phyloP scores from a whole-genome alignment of 2,888 invertebrate genomes.

The Pristionchus mayeri region DNA sequence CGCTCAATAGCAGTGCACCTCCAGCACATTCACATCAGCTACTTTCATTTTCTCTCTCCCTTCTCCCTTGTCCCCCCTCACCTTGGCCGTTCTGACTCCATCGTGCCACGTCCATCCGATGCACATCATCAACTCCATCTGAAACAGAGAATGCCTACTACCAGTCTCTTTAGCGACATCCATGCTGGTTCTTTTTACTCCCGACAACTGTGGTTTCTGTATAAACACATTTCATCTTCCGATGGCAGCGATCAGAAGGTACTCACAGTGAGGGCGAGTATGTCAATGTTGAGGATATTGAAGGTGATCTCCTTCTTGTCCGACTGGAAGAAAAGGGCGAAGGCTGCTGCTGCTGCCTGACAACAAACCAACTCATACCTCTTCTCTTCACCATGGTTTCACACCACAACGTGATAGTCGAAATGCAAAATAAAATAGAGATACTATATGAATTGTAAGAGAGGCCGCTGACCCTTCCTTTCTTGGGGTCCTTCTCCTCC shows the following conservation, averaged over 20 bases:
- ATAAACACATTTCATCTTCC: too few species aligned
- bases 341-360: constrained; percentile 35
- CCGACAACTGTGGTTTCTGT: too few species aligned
- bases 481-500: constrained; percentile 47
- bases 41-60: not conserved
- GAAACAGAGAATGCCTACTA: too few species aligned
- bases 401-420: too few species aligned
- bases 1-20: not conserved
- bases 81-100: constrained; percentile 53
- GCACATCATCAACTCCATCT: constrained; percentile 69
- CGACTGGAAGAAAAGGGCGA: constrained; percentile 45
- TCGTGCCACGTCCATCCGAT: constrained; percentile 72
- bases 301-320: constrained; percentile 57
- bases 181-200: too few species aligned
- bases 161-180: too few species aligned
- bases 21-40: not conserved
- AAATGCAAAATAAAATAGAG: too few species aligned
- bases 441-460: too few species aligned
- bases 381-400: too few species aligned
- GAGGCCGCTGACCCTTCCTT: constrained; percentile 26
- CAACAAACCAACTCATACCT: too few species aligned
- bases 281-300: constrained; percentile 73
- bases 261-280: constrained; percentile 72
- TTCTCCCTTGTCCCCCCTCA: constrained; percentile 9
- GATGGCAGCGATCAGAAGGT: too few species aligned